Evolutionary conservation across 2,888 invertebrate species (phyloP), one percentile per base, ranked within the genome.

Genomic region (Odontomyia ornata): DNA sequence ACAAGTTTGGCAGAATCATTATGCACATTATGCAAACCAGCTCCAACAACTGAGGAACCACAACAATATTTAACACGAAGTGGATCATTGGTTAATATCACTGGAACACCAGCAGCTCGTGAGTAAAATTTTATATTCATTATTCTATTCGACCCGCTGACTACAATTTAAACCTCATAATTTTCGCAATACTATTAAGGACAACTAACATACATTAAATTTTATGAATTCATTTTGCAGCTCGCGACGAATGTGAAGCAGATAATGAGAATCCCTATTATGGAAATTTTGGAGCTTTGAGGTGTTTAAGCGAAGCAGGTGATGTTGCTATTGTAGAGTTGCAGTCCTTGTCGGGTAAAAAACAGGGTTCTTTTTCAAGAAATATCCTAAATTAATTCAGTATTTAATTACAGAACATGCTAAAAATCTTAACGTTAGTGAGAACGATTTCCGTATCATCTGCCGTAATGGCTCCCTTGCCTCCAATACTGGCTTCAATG

Each of bases 401-500:
- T n/a, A n/a, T 60, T 46, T 30, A 30, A 52, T 75, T 23, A 43
- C 84, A 88, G 88, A 83, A 0, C 81, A 87, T 77, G 82, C 89
- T 0, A n/a, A 75, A 0, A 75, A 83, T 0, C 80, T 87, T 43
- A 82, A 82, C 15, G 81, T 89, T 0, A 82, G 86, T 77, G 83
- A 81, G 0, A 82, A 80, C 1, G 83, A 88, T 47, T 90, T 88
- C 83, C 87, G 89, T 1, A 89, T 90, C 0, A 85, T 92, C 0
- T 91, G 91, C 82, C 87, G 88, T 75, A 91, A 92, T 84, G 91
- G 91, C 81, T 86, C 88, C 0, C 82, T 91, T 28, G 89, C 91
- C 0, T 76, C 79, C 0, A 79, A 79, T 62, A 79, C 88, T 3
- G 91, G 91, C 0, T 86, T 91, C 21, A 77, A 83, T 43, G 87